Base-by-base conservation (phyloP, 2,113 vertebrate genomes). In the Crotalus helleri region DNA sequence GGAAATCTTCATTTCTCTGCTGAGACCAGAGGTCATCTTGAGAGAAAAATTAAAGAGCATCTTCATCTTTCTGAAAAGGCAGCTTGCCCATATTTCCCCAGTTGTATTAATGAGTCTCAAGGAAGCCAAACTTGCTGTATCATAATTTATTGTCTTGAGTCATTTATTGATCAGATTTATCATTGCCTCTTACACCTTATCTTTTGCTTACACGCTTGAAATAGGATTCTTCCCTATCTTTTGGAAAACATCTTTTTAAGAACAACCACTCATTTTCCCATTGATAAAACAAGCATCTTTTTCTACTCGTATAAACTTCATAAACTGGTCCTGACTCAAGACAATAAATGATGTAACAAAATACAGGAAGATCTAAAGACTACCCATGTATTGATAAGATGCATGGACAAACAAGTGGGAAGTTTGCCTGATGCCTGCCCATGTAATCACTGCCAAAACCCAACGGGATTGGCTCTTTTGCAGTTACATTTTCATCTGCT, bases 91-190 rank as follows among this genome's bases (percentile, higher is more conserved):
- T 93, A 94, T 69, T 74, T 96, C 92, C 94, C 94, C 92, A 29
- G 95, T 91, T 59, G 88, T 88, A 88, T 92, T 94, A 29, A 81
- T 93, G 91, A 49, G 93, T 69, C n/a, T 58, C 92, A 94, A 94
- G 96, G 94, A 94, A 93, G 96, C 91, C 90, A 91, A 95, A 94
- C 93, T 94, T 91, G 87, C 95, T 24, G 89, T 86, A 95, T 96
- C 95, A 23, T n/a, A 44, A 51, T 17, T 90, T 90, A 23, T 46
- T 81, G 33, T 93, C 49, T 88, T 85, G 55, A 53, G 19, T n/a
- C 33, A 19, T 90, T 58, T 58, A 81, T 51, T 74, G 44, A 57
- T 46, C 29, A 49, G 64, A 29, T 29, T 59, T 54, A 49, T 57
- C 44, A 19, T 39, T 59, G 61, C 3, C 44, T 44, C 55, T 86